These are phyloP conservation scores for Molanna angustata DNA, from an alignment of 2,888 invertebrate species.

Conservation along the genomic window DNA sequence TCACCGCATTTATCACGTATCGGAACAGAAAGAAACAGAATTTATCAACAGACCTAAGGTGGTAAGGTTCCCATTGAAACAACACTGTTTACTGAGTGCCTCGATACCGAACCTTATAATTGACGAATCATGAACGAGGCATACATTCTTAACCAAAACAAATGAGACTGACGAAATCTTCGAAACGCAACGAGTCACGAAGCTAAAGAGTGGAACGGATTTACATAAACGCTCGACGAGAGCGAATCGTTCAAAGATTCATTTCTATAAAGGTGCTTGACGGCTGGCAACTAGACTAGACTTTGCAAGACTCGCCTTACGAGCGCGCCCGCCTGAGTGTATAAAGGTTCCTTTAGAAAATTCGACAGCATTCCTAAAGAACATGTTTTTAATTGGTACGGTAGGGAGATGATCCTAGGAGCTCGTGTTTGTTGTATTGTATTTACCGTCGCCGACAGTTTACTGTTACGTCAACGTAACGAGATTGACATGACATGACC, in stretches of 20 bases:
- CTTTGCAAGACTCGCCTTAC: too few relatives aligned
- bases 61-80: not conserved
- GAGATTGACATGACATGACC: slow-evolving; percentile 2
- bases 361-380: slow-evolving; percentile 24
- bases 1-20: not conserved
- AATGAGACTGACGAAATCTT: not conserved
- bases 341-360: slow-evolving; percentile 21
- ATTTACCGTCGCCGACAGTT: slow-evolving; percentile 11
- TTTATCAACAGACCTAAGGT: not conserved
- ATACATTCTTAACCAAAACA: slow-evolving; percentile 3
- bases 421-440: slow-evolving; percentile 4
- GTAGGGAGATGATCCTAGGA: slow-evolving; percentile 18
- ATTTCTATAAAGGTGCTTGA: too few relatives aligned
- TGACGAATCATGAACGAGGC: not conserved
- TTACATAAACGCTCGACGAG: too few relatives aligned
- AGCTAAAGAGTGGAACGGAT: not conserved
- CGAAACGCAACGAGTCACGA: not conserved
- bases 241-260: too few relatives aligned
- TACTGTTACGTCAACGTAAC: slow-evolving; percentile 11
- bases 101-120: not conserved
- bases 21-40: not conserved
- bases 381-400: slow-evolving; percentile 28
- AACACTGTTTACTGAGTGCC: not conserved
- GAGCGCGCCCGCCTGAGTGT: slow-evolving; percentile 19
- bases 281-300: too few relatives aligned